Evolutionary conservation across 2,888 invertebrate species (phyloP).

Genomic region (Isotomurus palustris): DNA sequence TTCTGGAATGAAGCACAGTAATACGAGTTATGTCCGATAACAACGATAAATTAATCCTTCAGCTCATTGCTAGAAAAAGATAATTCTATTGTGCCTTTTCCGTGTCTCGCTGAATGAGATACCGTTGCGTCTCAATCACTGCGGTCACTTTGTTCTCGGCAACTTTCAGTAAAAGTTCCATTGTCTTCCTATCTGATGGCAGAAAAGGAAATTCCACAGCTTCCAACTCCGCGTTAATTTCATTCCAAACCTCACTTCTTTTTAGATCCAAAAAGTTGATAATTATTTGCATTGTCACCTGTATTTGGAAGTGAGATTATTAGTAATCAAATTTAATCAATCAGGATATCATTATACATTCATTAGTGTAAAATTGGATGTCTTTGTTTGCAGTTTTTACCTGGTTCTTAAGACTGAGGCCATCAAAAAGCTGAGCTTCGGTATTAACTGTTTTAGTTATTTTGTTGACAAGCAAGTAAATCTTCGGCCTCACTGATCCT

Average conservation of each 20-base stretch:
- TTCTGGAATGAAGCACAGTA: slow-evolving; percentile 18
- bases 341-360: neutral
- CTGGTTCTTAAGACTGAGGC: slow-evolving; percentile 40
- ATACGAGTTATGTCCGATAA: neutral
- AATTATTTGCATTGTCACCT: slow-evolving; percentile 44
- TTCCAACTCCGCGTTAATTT: slow-evolving; percentile 29
- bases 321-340: neutral
- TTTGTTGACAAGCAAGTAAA: slow-evolving; percentile 38
- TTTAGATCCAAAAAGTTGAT: slow-evolving; percentile 41
- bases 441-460: slow-evolving; percentile 39
- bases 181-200: slow-evolving; percentile 13
- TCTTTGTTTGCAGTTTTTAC: slow-evolving; percentile 15
- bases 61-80: neutral
- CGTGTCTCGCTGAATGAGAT: slow-evolving; percentile 28
- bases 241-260: slow-evolving; percentile 34
- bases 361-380: neutral
- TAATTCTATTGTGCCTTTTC: slow-evolving; percentile 26
- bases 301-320: neutral
- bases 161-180: slow-evolving; percentile 18
- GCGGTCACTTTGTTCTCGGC: slow-evolving; percentile 34
- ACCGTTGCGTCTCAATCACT: slow-evolving; percentile 38
- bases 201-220: slow-evolving; percentile 16
- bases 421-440: slow-evolving; percentile 39
- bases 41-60: neutral
- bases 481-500: slow-evolving; percentile 38